A percentile compares a stretch with the other conserved stretches of the same genome.
Conservation (phyloP, 2,888 invertebrate genomes). For the Lobophora halterata region DNA sequence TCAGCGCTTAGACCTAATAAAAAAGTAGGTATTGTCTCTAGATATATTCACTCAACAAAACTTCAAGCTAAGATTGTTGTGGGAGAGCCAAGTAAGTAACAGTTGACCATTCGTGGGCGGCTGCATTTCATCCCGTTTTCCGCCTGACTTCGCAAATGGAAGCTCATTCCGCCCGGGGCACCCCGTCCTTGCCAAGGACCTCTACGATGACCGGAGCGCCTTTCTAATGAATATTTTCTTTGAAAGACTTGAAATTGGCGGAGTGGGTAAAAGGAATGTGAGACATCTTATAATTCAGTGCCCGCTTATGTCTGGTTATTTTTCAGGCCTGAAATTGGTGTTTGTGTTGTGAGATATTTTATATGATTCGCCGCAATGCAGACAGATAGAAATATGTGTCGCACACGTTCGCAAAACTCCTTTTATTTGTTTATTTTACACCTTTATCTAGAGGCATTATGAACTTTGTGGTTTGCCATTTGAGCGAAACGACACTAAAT, state of each 20-base stretch:
- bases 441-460: constrained; percentile 5
- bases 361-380: constrained; percentile 15
- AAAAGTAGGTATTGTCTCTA: too few species aligned
- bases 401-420: constrained; percentile 5
- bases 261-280: constrained; percentile 2
- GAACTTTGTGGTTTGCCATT: constrained; percentile 4
- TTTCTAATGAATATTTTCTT: constrained; percentile 17
- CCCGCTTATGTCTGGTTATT: background rate
- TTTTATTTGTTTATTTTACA: background rate
- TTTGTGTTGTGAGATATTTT: constrained; percentile 9
- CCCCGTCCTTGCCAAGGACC: constrained; percentile 28
- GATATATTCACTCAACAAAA: too few species aligned
- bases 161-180: constrained; percentile 27
- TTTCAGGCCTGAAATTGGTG: background rate
- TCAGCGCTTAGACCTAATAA: too few species aligned
- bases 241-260: constrained; percentile 5
- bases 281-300: background rate
- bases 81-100: constrained; percentile 3
- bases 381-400: constrained; percentile 9
- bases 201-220: constrained; percentile 19
- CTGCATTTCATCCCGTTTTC: constrained; percentile 43
- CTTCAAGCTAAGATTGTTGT: too few species aligned
- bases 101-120: constrained; percentile 13
- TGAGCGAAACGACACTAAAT: constrained; percentile 2
- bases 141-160: constrained; percentile 40